Base-by-base conservation (phyloP, 2,888 invertebrate species). In the Neocrepidodera transversa region DNA sequence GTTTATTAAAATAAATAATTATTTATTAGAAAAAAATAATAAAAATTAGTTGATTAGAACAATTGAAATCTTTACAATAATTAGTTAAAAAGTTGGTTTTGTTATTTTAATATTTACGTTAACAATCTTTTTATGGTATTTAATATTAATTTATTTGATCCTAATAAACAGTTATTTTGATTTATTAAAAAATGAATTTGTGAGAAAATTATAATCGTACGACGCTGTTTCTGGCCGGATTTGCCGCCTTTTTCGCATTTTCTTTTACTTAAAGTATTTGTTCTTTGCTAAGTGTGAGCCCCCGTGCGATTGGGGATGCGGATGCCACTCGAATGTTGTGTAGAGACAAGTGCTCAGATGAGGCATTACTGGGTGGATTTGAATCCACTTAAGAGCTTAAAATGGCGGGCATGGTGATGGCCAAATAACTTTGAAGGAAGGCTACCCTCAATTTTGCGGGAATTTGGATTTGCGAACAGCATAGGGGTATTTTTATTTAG, bases 371-470 rank as follows among this genome's bases (percentile, higher is more conserved):
- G 58, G 42, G 64, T 68, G 76, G 76, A 76, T 77, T 77, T 76
- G 74, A 76, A 77, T 77, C 76, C 77, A 77, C 77, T 77, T 77
- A 76, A 77, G 69, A 74, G 77, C 77, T 77, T 77, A 77, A 73
- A 71, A 68, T 63, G 68, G 69, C 68, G 69, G 70, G 67, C 28
- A 47, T 4, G 49, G 26, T n/a, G n/a, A 23, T 20, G n/a, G 20
- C 43, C 53, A 14, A 18, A 10, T 14, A 53, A 43, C 26, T 45
- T 45, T 28, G 18, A 13, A 10, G 32, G 11, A 8, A 30, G 32
- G 10, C 17, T 10, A n/a, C 14, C 18, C 11, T 26, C 17, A 26
- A 28, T 10, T 30, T 8, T 5, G 11, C 8, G 32, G 14, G 13
- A 26, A 45, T 45, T 45, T 43, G 43, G 32, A 43, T 35, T 14